Base-by-base conservation (phyloP, 2,113 vertebrate species). In the Oceanodroma tethys region DNA sequence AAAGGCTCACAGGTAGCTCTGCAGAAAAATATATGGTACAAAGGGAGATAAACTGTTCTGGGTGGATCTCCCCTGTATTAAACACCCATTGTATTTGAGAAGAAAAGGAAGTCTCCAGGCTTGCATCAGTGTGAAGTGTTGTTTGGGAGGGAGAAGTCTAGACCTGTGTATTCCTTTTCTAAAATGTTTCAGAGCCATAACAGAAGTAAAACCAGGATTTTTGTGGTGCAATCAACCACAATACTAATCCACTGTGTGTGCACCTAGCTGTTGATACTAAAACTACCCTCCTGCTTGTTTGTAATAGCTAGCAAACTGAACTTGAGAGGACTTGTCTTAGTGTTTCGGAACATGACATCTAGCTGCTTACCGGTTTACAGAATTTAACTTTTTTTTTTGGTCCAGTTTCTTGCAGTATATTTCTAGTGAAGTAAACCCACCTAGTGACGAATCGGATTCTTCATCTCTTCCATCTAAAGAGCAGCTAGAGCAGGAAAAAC, bases 361-460 rank as follows among this genome's bases (percentile, higher is more conserved):
- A 7, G 19, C 18, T 43, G 29, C 5, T 72, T 40, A 12, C 18
- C 16, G 9, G 9, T 65, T 56, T 3, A 27, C 11, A 13, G 20
- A 82, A 67, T 32, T 84, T 11, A 50, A 0, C 2, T 29, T 30
- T 32, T 29, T 23, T 13, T 27, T 15, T 83, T 32, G 68, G 38
- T 94, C 6, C 88, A 99, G 99, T 98, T 99, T 99, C 98, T 98
- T 99, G 96, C 99, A 99, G 98, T 99, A 99, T 98, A 99, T 99
- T 98, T 98, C 99, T 91, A 98, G 98, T 98, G 99, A 99, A 98
- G 98, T 99, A 97, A 99, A 98, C 91, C 96, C 99, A 90, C 96
- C 97, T 47, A 98, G 92, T 68, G 99, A 99, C 74, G 98, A 98
- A 70, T 98, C 98, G 0, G 99, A 99, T 95, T 99, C 99, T 98